phyloP scores from a whole-genome alignment of 1,140 invertebrate genomes.

The Heliconius melpomene region DNA sequence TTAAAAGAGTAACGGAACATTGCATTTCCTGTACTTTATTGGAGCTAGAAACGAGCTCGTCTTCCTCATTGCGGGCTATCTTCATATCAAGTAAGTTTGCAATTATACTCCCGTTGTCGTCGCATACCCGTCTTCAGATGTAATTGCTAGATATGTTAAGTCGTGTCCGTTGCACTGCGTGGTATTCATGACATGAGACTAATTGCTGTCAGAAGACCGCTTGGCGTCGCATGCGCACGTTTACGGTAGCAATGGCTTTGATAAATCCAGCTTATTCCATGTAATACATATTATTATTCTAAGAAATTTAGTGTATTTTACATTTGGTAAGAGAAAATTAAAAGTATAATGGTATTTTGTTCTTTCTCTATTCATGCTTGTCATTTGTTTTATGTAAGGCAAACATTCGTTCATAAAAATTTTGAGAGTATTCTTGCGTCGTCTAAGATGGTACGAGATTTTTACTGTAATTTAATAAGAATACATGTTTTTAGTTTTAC shows the following conservation, averaged over 20 bases:
- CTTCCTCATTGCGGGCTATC: constrained; percentile 38
- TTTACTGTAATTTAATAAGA: no score
- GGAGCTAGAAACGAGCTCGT: constrained; percentile 15
- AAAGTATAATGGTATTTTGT: no score
- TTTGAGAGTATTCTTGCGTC: no score
- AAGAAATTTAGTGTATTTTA: background rate
- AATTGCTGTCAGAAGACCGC: constrained; percentile 67
- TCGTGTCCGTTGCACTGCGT: constrained; percentile 42
- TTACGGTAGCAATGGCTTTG: constrained; percentile 46
- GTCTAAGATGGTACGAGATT: no score
- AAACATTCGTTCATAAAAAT: no score
- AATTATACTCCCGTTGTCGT: constrained; percentile 37
- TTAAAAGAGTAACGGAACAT: background rate
- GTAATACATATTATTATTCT: background rate
- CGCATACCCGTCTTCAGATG: constrained; percentile 39
- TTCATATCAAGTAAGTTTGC: constrained; percentile 34
- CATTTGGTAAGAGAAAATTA: background rate
- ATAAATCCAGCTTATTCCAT: background rate
- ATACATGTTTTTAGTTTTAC: no score
- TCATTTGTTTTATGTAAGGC: no score
- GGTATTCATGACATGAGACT: constrained; percentile 64
- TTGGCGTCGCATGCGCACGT: constrained; percentile 67
- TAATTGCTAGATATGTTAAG: constrained; percentile 44
- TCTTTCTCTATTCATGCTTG: no score
- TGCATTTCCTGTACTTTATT: constrained; percentile 24